These are phyloP conservation scores for Glaucomys volans DNA, from an alignment of 2,113 vertebrate species.

Conservation along the genomic window DNA sequence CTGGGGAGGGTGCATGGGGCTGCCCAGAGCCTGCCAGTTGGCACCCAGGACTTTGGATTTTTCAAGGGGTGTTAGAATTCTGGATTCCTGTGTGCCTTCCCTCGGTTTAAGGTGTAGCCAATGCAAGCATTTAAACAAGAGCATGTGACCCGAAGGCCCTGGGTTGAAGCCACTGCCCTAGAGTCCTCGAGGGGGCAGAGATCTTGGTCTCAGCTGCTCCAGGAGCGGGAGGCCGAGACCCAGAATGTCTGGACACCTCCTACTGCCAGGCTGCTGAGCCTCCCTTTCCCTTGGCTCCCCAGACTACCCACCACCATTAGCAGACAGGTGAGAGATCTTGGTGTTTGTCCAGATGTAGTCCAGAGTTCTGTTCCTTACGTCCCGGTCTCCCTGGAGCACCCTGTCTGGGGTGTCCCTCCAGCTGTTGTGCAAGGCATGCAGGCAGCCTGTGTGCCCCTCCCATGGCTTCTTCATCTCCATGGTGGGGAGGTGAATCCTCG, in stretches of 20 bases:
- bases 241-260: not conserved
- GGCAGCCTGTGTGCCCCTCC: not conserved
- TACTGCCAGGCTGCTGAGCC: not conserved
- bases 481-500: not conserved
- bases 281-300: not conserved
- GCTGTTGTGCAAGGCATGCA: not conserved
- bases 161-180: no score
- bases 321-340: not conserved
- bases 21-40: not conserved
- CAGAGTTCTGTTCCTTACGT: not conserved
- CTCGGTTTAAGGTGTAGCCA: not conserved
- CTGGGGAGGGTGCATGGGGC: not conserved
- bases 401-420: not conserved
- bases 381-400: no score
- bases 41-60: not conserved
- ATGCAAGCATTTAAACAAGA: not conserved
- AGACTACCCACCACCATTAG: no score
- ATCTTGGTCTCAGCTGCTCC: not conserved
- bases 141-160: not conserved
- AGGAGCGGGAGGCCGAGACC: not conserved
- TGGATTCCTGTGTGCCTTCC: not conserved
- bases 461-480: not conserved
- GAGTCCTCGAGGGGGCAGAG: not conserved
- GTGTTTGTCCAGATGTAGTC: not conserved
- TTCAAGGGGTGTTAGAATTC: not conserved